Evolutionary conservation across 2,888 invertebrate species (phyloP).

Genomic region (Pimpla rufipes): DNA sequence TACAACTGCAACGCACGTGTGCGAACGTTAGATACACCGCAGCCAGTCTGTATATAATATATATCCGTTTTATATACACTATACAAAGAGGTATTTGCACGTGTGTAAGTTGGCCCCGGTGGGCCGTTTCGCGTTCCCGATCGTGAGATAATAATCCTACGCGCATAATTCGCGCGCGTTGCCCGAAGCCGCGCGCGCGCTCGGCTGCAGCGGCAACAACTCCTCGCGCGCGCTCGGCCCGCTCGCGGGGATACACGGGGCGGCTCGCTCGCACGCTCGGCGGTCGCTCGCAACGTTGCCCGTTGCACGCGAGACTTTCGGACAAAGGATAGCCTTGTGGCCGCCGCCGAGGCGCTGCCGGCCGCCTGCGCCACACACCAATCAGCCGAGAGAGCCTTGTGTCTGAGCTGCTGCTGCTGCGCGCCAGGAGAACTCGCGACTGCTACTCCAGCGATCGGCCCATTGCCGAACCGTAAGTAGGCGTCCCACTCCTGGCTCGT

Average conservation of each 20-base stretch:
- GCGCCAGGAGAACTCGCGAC: background rate
- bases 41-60: background rate
- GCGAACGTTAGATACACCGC: background rate
- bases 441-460: slow-evolving; percentile 47
- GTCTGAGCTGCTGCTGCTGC: slow-evolving; percentile 43
- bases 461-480: slow-evolving; percentile 34
- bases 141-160: slow-evolving; percentile 68
- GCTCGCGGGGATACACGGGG: background rate
- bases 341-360: slow-evolving; percentile 50
- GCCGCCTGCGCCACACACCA: slow-evolving; percentile 51
- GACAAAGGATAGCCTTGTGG: slow-evolving; percentile 85
- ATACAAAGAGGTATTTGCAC: background rate
- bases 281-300: slow-evolving; percentile 38
- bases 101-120: slow-evolving; percentile 41
- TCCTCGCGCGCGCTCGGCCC: slow-evolving; percentile 14
- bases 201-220: background rate
- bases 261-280: slow-evolving; percentile 31
- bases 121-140: slow-evolving; percentile 62
- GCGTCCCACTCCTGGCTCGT: background rate
- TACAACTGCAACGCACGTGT: slow-evolving; percentile 11
- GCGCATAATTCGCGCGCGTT: slow-evolving; percentile 61
- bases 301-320: slow-evolving; percentile 79
- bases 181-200: background rate
- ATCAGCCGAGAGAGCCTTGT: slow-evolving; percentile 41
- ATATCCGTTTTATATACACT: slow-evolving; percentile 6